Evolutionary conservation across 2,888 invertebrate genomes (phyloP), one percentile per base, ranked within the genome.

Genomic region (Plebejus anna): DNA sequence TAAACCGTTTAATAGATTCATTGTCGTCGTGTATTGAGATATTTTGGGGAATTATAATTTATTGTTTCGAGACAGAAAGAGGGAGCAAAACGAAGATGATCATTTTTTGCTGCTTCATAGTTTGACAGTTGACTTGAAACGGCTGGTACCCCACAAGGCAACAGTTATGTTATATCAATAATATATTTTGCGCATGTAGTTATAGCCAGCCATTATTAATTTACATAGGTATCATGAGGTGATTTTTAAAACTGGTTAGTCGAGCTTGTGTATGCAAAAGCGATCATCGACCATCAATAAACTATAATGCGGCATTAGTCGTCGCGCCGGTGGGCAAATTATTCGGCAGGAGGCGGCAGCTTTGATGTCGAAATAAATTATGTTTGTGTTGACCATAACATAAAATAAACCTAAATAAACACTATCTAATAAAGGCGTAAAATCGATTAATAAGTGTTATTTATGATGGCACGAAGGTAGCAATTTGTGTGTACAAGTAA

Each of bases 11-110:
- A 66, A 66, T 66, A 66, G 32, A 66, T 66, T 66, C 66, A 66
- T 66, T 66, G 66, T 66, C 32, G 32, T 42, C 32, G 32, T 42
- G 71, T 71, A 71, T 71, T 71, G 22, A 71, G 71, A 42, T 71
- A 71, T 71, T 71, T 71, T 71, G 9, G 22, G 22, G 38, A n/a
- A 38, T 9, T 70, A 70, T 71, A 70, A 70, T 70, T 70, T 70
- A 42, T 42, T 42, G 38, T 38, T 71, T 42, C 6, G 36, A 36
- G 6, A 71, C 5, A 32, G 16, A 66, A 32, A 66, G 7, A 22
- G 28, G 47, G 47, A 11, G 47, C 47, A 9, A 28, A 61, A 22
- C 1, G 11, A 28, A 11, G 28, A 11, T 28, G 9, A 22, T 61
- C 2, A 59, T 22, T 59, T 59, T 59, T 59, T 59, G 22, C 22